A percentile compares a stretch with the other conserved stretches of the same genome.
Evolutionary conservation across 2,113 vertebrate genomes (phyloP).

Genomic region (Podilymbus podiceps): DNA sequence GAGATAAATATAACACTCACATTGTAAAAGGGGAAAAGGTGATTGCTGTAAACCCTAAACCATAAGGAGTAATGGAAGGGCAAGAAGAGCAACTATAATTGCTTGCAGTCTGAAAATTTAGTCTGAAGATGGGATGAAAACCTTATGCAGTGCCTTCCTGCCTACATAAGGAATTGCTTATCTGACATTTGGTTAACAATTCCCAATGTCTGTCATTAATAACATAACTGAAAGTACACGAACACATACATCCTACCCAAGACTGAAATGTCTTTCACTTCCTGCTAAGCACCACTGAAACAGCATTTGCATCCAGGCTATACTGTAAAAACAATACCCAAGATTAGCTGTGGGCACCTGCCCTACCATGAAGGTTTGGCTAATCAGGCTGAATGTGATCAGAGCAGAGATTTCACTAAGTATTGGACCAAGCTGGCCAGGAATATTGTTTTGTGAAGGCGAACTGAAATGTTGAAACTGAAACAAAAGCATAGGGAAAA

Average conservation of each 20-base stretch:
- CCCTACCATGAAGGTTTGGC: not conserved
- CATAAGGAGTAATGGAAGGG: not conserved
- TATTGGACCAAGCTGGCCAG: not conserved
- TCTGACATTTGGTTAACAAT: not conserved
- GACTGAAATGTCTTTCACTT: not conserved
- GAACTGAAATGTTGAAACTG: not conserved
- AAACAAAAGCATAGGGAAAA: not conserved
- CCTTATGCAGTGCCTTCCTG: not conserved
- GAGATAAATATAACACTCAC: not conserved
- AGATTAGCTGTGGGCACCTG: not conserved
- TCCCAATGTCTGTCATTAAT: not conserved
- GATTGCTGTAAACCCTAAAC: not conserved
- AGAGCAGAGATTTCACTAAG: not conserved
- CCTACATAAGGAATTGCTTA: not conserved
- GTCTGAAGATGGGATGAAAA: not conserved
- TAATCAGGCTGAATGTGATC: rapidly evolving
- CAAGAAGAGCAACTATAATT: not conserved
- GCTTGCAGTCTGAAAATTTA: not conserved
- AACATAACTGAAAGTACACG: not conserved
- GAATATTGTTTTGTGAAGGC: not conserved
- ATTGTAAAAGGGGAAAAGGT: not conserved
- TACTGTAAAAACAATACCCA: not conserved
- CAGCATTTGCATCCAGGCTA: not conserved
- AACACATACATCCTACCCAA: not conserved
- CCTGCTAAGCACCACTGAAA: not conserved